These are phyloP conservation scores for Alloscopus bannaensis DNA, from an alignment of 2,888 invertebrate genomes.

Conservation along the genomic window DNA sequence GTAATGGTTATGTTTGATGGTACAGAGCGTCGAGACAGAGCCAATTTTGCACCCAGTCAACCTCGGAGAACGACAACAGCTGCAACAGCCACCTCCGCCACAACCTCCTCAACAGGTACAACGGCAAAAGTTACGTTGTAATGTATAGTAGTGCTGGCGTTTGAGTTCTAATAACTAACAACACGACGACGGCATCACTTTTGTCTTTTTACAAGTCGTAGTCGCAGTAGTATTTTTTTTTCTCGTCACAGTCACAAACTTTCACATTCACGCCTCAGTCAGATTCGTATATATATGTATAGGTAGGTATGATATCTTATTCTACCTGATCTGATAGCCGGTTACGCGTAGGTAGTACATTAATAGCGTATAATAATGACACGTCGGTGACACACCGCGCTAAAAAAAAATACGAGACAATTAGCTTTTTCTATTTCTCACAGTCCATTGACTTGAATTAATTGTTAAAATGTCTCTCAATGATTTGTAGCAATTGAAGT, in stretches of 20 bases:
- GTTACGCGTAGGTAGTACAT: no score
- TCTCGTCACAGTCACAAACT: constrained; percentile 39
- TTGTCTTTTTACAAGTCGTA: not conserved
- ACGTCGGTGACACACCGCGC: no score
- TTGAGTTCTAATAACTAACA: no score
- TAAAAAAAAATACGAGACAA: no score
- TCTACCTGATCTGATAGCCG: no score
- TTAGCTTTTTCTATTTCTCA: no score
- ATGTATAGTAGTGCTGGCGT: no score
- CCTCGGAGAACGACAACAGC: constrained; percentile 69
- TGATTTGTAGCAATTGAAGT: constrained; percentile 39
- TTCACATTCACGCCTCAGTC: constrained; percentile 56
- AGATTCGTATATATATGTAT: no score
- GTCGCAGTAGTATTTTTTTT: constrained; percentile 29
- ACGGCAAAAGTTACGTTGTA: no score
- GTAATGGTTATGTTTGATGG: constrained; percentile 14
- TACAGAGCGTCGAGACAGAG: constrained; percentile 69
- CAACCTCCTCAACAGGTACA: constrained; percentile 32
- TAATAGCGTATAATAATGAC: no score
- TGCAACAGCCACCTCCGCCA: constrained; percentile 14
- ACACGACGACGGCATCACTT: no score
- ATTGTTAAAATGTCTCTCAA: constrained; percentile 31
- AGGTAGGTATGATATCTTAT: no score
- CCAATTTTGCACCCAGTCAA: constrained; percentile 71
- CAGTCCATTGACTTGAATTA: constrained; percentile 53